Evolutionary conservation across 1,140 invertebrate genomes (phyloP), one percentile per base, ranked within the genome.

Genomic region (Monomorium pharaonis): DNA sequence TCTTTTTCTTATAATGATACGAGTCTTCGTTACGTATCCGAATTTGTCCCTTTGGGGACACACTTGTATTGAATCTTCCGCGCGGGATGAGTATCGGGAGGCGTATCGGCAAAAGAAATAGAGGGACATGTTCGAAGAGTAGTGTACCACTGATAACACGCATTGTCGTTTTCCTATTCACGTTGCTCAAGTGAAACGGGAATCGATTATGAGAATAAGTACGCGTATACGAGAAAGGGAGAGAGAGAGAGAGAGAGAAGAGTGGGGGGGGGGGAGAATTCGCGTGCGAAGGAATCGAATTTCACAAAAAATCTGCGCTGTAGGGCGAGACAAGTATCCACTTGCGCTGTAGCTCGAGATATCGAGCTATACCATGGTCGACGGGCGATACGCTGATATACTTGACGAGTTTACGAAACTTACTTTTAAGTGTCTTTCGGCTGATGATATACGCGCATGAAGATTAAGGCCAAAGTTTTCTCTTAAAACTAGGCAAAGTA

Each of bases 391-490:
- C 51, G 51, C 65, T 83, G 78, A 83, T 83, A 58, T 60, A 58
- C 65, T 72, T 44, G 67, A 37, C 67, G 78, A 83, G 78, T 74
- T 83, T 56, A 72, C 33, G 67, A 83, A 74, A 83, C 67, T 83
- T 83, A 83, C 78, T 83, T 83, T 58, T 58, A 74, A 83, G 67
- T 83, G 78, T 83, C 78, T 74, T 72, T 83, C 78, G 49, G 63
- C 65, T 30, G 78, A 37, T 81, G 78, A 83, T 83, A 74, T 83
- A 83, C 78, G 67, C 37, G 78, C 65, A 69, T 51, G 78, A 58
- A 72, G 67, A 83, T 83, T 83, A 83, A 70, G 78, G 44, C 30
- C 10, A 44, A 74, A 83, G 78, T 83, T 83, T 83, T 42, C 51
- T 24, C 51, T 83, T 83, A 83, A 83, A 83, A 30, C 67, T 60